Conservation (phyloP, 2,888 invertebrate species). For the Tenthredo mesomela region DNA sequence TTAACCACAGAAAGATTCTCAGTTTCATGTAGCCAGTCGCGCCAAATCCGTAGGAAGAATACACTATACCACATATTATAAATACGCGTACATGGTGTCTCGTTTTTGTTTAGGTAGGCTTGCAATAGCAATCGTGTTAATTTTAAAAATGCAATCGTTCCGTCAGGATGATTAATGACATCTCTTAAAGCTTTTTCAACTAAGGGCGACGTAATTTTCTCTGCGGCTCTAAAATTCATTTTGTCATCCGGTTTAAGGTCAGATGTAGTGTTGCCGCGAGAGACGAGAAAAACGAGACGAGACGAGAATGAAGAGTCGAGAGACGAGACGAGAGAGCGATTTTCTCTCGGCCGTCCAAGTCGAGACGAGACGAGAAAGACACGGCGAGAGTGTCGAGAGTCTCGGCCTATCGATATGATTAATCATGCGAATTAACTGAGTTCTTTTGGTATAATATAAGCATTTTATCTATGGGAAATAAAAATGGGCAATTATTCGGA, state of each 20-base stretch:
- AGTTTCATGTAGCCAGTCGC: slow-evolving; percentile 48
- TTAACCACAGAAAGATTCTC: slow-evolving; percentile 23
- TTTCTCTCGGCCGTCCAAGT: too few species aligned
- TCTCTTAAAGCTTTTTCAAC: slow-evolving; percentile 52
- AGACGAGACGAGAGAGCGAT: too few species aligned
- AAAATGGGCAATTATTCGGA: too few species aligned
- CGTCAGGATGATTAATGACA: slow-evolving; percentile 42
- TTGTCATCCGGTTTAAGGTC: slow-evolving; percentile 57
- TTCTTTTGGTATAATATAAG: too few species aligned
- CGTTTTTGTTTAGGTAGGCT: slow-evolving; percentile 26
- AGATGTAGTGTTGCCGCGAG: too few species aligned
- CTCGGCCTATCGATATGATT: too few species aligned
- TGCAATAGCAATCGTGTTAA: slow-evolving; percentile 42
- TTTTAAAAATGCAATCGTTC: slow-evolving; percentile 55
- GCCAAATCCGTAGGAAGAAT: slow-evolving; percentile 52
- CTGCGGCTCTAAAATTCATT: slow-evolving; percentile 57
- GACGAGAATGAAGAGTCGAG: too few species aligned
- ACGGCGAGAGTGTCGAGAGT: too few species aligned
- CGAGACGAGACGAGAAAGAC: too few species aligned
- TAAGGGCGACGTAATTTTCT: slow-evolving; percentile 55
- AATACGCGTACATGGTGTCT: slow-evolving; percentile 12
- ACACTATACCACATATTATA: slow-evolving; percentile 51
- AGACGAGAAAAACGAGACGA: too few species aligned
- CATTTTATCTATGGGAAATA: too few species aligned
- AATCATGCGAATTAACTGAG: too few species aligned